These are phyloP conservation scores for Diarsia mendica DNA, from an alignment of 2,888 invertebrate species.

Conservation along the genomic window DNA sequence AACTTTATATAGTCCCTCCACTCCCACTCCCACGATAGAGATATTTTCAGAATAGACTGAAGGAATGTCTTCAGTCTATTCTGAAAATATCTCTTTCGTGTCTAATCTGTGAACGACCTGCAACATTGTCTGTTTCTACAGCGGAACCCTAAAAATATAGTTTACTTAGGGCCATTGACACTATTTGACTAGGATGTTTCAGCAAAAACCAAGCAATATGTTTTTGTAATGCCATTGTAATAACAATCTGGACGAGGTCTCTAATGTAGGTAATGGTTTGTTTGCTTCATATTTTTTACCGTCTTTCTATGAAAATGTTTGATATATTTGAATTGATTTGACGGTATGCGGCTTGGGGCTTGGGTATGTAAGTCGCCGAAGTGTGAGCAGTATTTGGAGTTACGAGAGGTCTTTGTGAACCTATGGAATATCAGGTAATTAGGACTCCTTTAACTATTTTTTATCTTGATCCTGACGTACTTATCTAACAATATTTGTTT, in stretches of 20 bases:
- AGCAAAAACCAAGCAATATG: conserved; percentile 47
- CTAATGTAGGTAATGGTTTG: neutral
- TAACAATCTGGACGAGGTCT: conserved; percentile 9
- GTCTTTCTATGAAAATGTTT: neutral
- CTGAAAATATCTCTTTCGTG: no score
- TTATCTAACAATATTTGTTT: no score
- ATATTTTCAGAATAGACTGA: no score
- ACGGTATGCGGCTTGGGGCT: neutral
- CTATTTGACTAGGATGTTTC: conserved; percentile 37
- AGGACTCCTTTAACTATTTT: neutral
- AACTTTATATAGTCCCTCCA: no score
- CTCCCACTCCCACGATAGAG: no score
- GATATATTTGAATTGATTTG: conserved; percentile 12
- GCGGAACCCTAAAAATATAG: conserved; percentile 33
- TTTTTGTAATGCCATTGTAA: conserved; percentile 53
- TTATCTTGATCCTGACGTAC: neutral
- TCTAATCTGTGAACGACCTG: neutral
- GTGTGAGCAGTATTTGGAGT: no score
- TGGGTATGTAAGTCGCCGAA: fast-evolving
- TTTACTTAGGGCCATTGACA: conserved; percentile 49
- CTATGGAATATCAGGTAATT: neutral
- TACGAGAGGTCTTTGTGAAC: neutral
- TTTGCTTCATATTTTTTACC: conserved; percentile 25
- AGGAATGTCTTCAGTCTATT: neutral
- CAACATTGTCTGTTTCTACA: neutral